A percentile compares a stretch with the other conserved stretches of the same genome.
phyloP scores from a whole-genome alignment of 2,888 invertebrate genomes.

The Eristalis intricaria region DNA sequence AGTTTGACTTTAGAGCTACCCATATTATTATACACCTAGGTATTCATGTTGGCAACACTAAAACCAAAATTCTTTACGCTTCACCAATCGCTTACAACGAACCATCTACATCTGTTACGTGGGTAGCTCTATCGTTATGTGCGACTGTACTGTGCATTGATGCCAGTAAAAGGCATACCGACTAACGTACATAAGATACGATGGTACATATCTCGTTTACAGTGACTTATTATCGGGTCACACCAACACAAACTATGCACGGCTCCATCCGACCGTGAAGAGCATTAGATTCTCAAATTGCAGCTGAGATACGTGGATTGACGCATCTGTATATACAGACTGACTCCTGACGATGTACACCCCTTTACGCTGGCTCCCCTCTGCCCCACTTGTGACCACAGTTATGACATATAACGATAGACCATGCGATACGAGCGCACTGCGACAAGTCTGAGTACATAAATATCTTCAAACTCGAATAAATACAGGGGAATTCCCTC shows the following conservation, averaged over 20 bases:
- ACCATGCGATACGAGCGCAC: constrained; percentile 1
- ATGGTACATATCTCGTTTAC: constrained; percentile 49
- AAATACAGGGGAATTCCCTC: constrained; percentile 36
- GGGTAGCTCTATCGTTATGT: constrained; percentile 53
- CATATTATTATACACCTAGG: not conserved
- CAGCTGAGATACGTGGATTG: constrained; percentile 20
- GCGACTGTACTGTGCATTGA: constrained; percentile 23
- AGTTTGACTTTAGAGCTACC: too few relatives aligned
- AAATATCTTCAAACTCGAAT: constrained; percentile 36
- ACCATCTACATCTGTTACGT: constrained; percentile 47
- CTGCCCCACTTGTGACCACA: not conserved
- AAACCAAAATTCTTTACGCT: constrained; percentile 53
- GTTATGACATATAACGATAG: constrained; percentile 17
- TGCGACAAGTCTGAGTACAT: constrained; percentile 44
- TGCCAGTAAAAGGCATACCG: constrained; percentile 45
- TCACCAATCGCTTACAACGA: constrained; percentile 56
- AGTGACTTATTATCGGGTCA: constrained; percentile 63
- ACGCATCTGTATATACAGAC: constrained; percentile 7
- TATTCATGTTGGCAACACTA: constrained; percentile 39
- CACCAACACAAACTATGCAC: constrained; percentile 45
- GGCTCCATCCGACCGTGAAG: constrained; percentile 26
- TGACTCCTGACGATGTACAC: not conserved
- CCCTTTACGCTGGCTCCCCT: not conserved
- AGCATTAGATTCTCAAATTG: constrained; percentile 60
- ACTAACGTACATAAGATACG: not conserved